These are phyloP conservation scores for Oreocharis arfaki DNA, from an alignment of 2,113 vertebrate species.

Conservation along the genomic window DNA sequence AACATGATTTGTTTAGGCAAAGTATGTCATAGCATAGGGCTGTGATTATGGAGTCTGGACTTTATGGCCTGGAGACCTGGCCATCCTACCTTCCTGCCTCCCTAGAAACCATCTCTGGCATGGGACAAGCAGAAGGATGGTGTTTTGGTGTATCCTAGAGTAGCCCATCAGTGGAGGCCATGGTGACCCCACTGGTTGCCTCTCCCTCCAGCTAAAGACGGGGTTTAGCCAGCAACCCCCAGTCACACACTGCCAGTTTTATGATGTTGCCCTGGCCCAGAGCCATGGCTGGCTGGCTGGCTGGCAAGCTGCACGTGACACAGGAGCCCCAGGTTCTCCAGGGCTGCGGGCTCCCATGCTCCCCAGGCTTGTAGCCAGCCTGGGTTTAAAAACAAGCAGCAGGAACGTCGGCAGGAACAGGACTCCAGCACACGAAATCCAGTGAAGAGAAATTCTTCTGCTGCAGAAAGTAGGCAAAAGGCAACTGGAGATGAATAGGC, in stretches of 20 bases:
- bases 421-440: not conserved
- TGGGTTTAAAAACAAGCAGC: not conserved
- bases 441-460: constrained; percentile 39
- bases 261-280: not conserved
- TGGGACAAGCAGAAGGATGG: not conserved
- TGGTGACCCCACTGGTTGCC: not conserved
- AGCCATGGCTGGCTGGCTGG: not conserved
- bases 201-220: not conserved
- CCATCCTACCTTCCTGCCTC: not conserved
- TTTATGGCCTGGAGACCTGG: not conserved
- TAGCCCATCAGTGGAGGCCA: not conserved
- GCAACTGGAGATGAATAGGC: constrained; percentile 61
- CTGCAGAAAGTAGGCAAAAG: constrained; percentile 62
- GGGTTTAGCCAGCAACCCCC: not conserved
- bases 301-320: not conserved
- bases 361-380: not conserved
- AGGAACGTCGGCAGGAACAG: not conserved
- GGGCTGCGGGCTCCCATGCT: not conserved
- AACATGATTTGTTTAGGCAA: not conserved
- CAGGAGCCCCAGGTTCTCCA: not conserved
- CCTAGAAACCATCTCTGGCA: not conserved
- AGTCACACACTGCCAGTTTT: not conserved
- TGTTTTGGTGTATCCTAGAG: not conserved
- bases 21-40: not conserved
- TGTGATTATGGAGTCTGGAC: not conserved